Conservation (phyloP, 1,140 invertebrate species). For the Chionoecetes opilio region DNA sequence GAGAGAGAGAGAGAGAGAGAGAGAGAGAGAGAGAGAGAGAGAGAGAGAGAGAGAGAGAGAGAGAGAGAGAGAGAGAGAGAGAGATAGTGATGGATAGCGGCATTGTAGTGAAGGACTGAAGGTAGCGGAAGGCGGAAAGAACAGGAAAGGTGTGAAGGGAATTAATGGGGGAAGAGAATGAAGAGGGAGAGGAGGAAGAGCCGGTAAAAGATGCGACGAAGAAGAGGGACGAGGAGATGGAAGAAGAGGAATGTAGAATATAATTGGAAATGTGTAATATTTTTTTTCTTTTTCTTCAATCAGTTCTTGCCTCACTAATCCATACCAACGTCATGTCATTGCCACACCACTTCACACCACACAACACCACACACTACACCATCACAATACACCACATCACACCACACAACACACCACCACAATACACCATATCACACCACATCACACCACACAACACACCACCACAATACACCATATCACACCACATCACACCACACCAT, state of each 20-base stretch:
- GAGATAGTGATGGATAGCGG: conserved; percentile 5
- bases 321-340: not conserved
- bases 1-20: not conserved
- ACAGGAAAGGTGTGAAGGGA: conserved; percentile 7
- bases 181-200: not conserved
- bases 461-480: not conserved
- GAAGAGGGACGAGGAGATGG: not conserved
- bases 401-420: not conserved
- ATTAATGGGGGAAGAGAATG: not conserved
- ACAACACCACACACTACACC: not conserved
- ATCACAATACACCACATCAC: not conserved
- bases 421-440: not conserved
- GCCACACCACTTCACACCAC: not conserved
- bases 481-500: not conserved
- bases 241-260: not conserved
- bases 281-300: not conserved
- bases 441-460: not conserved
- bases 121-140: not conserved
- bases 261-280: not conserved
- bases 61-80: conserved; percentile 1
- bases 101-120: conserved; percentile 16
- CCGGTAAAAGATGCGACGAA: not conserved
- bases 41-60: conserved; percentile 21
- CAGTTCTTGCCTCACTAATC: not conserved
- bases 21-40: conserved; percentile 27